Percentiles rank a stretch among this genome's conserved stretches.
These are phyloP conservation scores for Cyclina sinensis DNA, from an alignment of 1,140 invertebrate genomes.

Conservation along the genomic window DNA sequence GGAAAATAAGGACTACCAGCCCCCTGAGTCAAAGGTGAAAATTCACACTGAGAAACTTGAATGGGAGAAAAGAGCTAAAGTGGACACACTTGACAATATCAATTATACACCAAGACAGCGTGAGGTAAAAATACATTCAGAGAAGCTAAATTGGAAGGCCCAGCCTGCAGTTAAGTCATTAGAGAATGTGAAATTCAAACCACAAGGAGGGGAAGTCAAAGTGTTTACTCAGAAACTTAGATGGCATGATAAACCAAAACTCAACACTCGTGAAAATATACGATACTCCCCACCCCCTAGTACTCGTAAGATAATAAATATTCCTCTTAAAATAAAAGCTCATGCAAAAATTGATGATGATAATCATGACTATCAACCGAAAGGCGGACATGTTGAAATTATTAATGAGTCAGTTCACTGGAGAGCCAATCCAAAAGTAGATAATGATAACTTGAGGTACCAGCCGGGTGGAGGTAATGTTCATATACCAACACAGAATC, in stretches of 20 bases:
- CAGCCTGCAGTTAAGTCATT: constrained; percentile 76
- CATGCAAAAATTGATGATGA: constrained; percentile 47
- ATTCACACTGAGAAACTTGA: constrained; percentile 67
- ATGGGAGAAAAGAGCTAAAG: constrained; percentile 72
- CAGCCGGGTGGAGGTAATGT: constrained; percentile 80
- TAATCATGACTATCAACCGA: constrained; percentile 45
- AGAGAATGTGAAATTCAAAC: constrained; percentile 67
- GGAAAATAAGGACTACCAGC: constrained; percentile 77
- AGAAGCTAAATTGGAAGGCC: constrained; percentile 76
- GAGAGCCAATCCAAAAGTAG: constrained; percentile 77
- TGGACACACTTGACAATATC: constrained; percentile 79
- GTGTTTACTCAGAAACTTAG: constrained; percentile 56
- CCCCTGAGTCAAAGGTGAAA: constrained; percentile 77
- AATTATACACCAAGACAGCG: constrained; percentile 76
- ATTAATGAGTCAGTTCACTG: constrained; percentile 61
- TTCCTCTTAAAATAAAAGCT: constrained; percentile 59
- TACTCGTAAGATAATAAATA: constrained; percentile 55
- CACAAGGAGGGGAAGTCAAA: constrained; percentile 36
- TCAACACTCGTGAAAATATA: constrained; percentile 64
- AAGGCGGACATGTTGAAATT: constrained; percentile 54
- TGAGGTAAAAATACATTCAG: constrained; percentile 73
- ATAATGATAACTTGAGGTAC: constrained; percentile 77
- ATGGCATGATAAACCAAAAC: constrained; percentile 68
- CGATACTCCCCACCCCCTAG: constrained; percentile 50
- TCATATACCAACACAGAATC: constrained; percentile 88